Percentiles rank a stretch among this genome's conserved stretches.
phyloP scores from a whole-genome alignment of 1,140 invertebrate species.

The Hermetia illucens region DNA sequence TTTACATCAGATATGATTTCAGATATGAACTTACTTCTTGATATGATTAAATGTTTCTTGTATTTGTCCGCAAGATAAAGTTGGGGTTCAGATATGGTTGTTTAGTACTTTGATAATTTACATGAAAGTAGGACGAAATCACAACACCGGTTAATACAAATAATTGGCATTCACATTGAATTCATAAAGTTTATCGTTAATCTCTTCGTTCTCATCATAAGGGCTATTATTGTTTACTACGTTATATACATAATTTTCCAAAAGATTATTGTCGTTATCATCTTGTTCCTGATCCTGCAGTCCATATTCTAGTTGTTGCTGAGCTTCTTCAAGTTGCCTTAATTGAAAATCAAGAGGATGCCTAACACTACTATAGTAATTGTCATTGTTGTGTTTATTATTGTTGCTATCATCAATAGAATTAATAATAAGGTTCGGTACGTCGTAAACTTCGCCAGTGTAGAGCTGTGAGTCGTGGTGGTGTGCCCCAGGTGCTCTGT shows the following conservation, averaged over 20 bases:
- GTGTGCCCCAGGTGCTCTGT: conserved; percentile 19
- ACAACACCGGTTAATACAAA: too few relatives aligned
- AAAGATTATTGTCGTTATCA: conserved; percentile 9
- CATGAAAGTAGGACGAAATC: too few relatives aligned
- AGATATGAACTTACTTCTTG: too few relatives aligned
- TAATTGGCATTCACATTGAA: too few relatives aligned
- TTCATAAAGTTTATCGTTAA: too few relatives aligned
- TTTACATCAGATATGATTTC: too few relatives aligned
- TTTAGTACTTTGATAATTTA: too few relatives aligned
- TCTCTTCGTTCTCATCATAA: too few relatives aligned
- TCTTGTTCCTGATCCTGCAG: conserved; percentile 6
- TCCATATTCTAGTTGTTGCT: conserved; percentile 10
- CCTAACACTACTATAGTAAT: background rate
- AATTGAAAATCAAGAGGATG: background rate
- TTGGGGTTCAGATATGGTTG: too few relatives aligned
- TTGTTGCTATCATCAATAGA: background rate
- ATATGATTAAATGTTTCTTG: too few relatives aligned
- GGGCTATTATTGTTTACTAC: background rate
- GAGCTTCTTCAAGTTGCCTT: background rate
- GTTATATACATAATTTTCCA: conserved; percentile 1
- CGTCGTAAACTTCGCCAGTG: conserved; percentile 23
- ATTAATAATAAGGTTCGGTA: conserved; percentile 18
- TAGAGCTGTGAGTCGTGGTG: conserved; percentile 28
- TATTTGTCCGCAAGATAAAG: too few relatives aligned
- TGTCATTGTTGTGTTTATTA: background rate